Evolutionary conservation across 2,888 invertebrate genomes (phyloP), one percentile per base, ranked within the genome.

Genomic region (Eueremaeus valkanovi): DNA sequence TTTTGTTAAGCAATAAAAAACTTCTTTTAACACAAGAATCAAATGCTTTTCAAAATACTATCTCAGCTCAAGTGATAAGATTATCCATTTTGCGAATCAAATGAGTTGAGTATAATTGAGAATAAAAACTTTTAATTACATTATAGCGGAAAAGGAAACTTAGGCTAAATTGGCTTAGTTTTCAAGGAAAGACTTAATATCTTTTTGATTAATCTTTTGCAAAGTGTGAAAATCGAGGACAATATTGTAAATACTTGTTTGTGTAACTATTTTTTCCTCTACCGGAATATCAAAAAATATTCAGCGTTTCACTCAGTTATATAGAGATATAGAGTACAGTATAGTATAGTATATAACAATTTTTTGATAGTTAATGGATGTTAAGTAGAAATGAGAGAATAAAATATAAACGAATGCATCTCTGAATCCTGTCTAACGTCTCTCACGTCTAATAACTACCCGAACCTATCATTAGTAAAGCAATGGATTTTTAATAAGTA

Each of bases 401-500:
- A 21, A 27, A 24, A 66, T n/a, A 66, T 36, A 36, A 66, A 36
- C 2, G 36, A 18, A 66, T n/a, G n/a, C n/a, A n/a, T n/a, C n/a
- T n/a, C n/a, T n/a, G n/a, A 40, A 66, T 66, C n/a, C 40, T 66
- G 66, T 66, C 66, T 66, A 66, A 66, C 36, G 61, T 51, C 51
- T 40, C 40, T 51, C 51, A 51, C 58, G 58, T 66, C 40, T 66
- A 66, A 66, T 66, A 66, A 36, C 6, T 8, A 36, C 36, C 27
- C 16, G 36, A 66, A 66, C 66, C 66, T 66, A 66, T 66, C 36
- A 66, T 66, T 66, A 66, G 66, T 66, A 36, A 36, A 36, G 36
- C 36, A 36, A 66, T 66, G 66, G 66, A 66, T 66, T 66, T 66
- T 66, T 66, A 66, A 66, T 66, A 66, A 66, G 61, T 27, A 61